phyloP scores from a whole-genome alignment of 2,797 vertebrate genomes.

The Thunnus albacares region DNA sequence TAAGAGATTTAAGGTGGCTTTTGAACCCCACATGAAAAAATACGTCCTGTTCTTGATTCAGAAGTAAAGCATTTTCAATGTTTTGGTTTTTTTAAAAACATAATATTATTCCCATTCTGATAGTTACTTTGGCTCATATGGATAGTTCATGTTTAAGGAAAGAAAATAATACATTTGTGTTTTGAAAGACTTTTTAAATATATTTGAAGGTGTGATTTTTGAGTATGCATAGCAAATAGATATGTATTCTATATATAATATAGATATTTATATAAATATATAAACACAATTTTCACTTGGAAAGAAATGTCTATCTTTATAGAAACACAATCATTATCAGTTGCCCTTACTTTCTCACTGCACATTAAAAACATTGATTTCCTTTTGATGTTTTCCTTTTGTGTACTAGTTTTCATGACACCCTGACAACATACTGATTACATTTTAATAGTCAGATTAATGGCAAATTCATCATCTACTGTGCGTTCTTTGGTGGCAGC shows the following conservation, averaged over 20 bases:
- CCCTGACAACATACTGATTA: background rate
- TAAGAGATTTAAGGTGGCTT: slow-evolving; percentile 77
- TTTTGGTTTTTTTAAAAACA: slow-evolving; percentile 74
- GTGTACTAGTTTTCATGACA: slow-evolving; percentile 53
- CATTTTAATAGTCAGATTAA: slow-evolving; percentile 18
- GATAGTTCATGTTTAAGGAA: slow-evolving; percentile 84
- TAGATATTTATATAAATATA: slow-evolving; percentile 91
- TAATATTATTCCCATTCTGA: slow-evolving; percentile 77
- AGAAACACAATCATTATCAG: slow-evolving; percentile 89
- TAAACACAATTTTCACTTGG: slow-evolving; percentile 88
- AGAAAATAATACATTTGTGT: slow-evolving; percentile 83
- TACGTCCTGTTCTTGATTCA: slow-evolving; percentile 74
- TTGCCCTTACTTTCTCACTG: slow-evolving; percentile 89
- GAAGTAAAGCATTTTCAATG: slow-evolving; percentile 81
- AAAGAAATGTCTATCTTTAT: slow-evolving; percentile 90
- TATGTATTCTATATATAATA: slow-evolving; percentile 90
- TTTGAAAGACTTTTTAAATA: slow-evolving; percentile 88
- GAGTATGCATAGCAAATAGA: slow-evolving; percentile 90
- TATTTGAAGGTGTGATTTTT: slow-evolving; percentile 89
- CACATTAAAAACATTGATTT: slow-evolving; percentile 89
- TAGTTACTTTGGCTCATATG: slow-evolving; percentile 80
- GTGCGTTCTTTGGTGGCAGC: slow-evolving; percentile 6
- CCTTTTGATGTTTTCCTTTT: slow-evolving; percentile 77
- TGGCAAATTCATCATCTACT: background rate
- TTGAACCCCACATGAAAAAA: slow-evolving; percentile 76